Evolutionary conservation across 2,888 invertebrate genomes (phyloP).

Genomic region (Eulithis prunata): DNA sequence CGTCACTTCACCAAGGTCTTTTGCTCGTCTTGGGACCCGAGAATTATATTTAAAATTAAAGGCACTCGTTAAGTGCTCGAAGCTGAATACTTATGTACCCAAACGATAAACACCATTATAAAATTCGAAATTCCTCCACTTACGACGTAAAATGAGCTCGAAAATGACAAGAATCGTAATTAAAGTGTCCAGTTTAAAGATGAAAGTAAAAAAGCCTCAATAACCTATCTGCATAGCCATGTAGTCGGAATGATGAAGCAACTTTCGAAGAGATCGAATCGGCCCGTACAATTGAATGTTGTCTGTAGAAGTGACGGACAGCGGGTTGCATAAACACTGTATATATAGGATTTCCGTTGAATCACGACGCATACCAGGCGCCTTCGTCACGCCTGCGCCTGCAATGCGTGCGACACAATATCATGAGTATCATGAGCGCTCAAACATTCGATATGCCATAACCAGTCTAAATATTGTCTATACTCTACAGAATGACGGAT

Average conservation of each 20-base stretch:
- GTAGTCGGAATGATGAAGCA: conserved; percentile 44
- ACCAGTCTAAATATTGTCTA: conserved; percentile 61
- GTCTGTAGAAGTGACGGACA: conserved; percentile 70
- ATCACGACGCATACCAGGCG: conserved; percentile 81
- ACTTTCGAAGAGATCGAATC: conserved; percentile 48
- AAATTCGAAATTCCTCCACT: conserved; percentile 40
- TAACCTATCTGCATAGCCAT: conserved; percentile 26
- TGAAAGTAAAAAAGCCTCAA: conserved; percentile 33
- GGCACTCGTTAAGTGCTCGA: conserved; percentile 51
- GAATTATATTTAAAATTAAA: conserved; percentile 46
- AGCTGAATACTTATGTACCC: conserved; percentile 54
- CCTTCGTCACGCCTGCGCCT: conserved; percentile 73
- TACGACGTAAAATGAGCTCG: conserved; percentile 24
- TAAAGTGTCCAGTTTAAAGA: conserved; percentile 35
- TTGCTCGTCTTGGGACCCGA: conserved; percentile 64
- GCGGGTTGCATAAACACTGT: conserved; percentile 77
- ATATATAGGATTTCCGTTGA: conserved; percentile 82
- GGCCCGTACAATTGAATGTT: conserved; percentile 57
- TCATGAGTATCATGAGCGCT: conserved; percentile 67
- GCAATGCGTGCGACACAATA: conserved; percentile 71
- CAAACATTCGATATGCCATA: conserved; percentile 62
- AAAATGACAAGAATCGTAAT: conserved; percentile 35
- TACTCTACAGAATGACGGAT: conserved; percentile 60
- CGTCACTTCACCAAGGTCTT: conserved; percentile 78
- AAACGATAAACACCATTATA: conserved; percentile 44